Percentiles rank a stretch among this genome's conserved stretches.
phyloP scores from a whole-genome alignment of 1,140 invertebrate genomes.

The Nasonia vitripennis region DNA sequence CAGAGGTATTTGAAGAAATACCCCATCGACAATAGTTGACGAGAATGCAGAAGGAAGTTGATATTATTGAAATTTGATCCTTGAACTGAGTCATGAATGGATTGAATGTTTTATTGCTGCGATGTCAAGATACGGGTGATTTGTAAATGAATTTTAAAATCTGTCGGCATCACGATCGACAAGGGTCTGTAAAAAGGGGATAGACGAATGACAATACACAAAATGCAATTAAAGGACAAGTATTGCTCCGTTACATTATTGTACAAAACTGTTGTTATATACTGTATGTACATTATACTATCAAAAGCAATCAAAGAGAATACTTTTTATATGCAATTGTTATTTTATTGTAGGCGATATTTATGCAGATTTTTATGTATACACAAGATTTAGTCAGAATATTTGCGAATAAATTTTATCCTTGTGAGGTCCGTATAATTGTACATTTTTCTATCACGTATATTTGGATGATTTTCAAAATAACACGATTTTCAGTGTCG shows the following conservation, averaged over 20 bases:
- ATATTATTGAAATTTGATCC: constrained; percentile 13
- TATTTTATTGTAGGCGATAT: constrained; percentile 16
- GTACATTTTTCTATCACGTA: not conserved
- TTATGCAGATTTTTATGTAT: constrained; percentile 45
- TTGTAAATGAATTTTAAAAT: constrained; percentile 9
- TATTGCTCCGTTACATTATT: not conserved
- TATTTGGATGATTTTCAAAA: no score
- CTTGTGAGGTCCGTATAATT: not conserved
- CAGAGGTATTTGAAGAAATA: constrained; percentile 76
- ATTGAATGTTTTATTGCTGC: not conserved
- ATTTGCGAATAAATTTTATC: constrained; percentile 38
- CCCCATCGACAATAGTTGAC: constrained; percentile 67
- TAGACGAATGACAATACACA: constrained; percentile 15
- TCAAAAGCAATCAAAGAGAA: not conserved
- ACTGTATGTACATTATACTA: constrained; percentile 10
- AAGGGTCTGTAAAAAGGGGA: not conserved
- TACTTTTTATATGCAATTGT: constrained; percentile 42
- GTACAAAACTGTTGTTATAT: constrained; percentile 43
- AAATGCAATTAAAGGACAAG: not conserved
- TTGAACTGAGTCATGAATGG: not conserved
- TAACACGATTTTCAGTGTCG: no score
- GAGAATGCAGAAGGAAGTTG: not conserved
- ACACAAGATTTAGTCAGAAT: constrained; percentile 2
- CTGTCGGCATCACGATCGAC: not conserved
- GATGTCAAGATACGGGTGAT: not conserved